A percentile compares a stretch with the other conserved stretches of the same genome.
Evolutionary conservation across 2,113 vertebrate species (phyloP).

Genomic region (Salvelinus namaycush): DNA sequence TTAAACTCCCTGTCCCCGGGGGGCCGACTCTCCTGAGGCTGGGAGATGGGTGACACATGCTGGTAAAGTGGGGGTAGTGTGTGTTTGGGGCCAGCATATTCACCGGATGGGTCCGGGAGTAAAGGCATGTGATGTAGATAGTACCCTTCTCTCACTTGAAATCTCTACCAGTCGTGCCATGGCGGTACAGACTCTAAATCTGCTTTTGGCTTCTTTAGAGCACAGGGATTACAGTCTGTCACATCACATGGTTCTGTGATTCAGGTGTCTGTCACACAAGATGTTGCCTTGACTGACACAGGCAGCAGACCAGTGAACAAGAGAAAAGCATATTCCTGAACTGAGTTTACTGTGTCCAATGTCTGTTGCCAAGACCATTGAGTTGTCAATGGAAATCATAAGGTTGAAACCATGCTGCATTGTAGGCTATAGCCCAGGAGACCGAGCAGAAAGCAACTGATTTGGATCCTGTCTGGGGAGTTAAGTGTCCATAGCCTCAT

Average conservation of each 20-base stretch:
- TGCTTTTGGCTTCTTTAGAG: background rate
- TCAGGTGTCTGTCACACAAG: slow-evolving; percentile 64
- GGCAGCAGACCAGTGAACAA: slow-evolving; percentile 44
- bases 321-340: background rate
- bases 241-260: slow-evolving; percentile 60
- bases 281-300: slow-evolving; percentile 28
- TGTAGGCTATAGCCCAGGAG: slow-evolving; percentile 5
- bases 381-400: slow-evolving; percentile 14
- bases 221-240: slow-evolving; percentile 52
- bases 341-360: background rate
- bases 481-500: slow-evolving; percentile 15
- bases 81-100: background rate
- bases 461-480: background rate
- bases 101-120: background rate
- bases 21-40: slow-evolving; percentile 38
- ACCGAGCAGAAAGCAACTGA: background rate
- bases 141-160: background rate
- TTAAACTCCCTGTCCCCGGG: slow-evolving; percentile 66
- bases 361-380: slow-evolving; percentile 19
- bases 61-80: slow-evolving; percentile 28
- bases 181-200: background rate
- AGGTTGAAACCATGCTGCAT: background rate
- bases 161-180: background rate
- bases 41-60: slow-evolving; percentile 3
- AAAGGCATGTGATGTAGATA: background rate